phyloP scores from a whole-genome alignment of 64 coral and sea anemone species.

The Pachyseris speciosa region DNA sequence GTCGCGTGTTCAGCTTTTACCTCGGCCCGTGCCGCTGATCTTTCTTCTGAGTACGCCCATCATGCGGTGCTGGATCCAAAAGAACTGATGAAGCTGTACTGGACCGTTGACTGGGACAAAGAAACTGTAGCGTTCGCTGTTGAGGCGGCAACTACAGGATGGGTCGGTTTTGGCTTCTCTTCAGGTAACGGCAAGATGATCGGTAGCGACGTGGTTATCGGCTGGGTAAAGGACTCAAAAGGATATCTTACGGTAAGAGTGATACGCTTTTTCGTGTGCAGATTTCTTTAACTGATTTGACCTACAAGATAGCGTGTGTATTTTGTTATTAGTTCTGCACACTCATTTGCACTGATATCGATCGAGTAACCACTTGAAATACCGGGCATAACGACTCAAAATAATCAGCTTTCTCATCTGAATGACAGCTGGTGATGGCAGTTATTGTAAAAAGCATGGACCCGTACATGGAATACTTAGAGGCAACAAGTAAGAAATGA shows the following conservation, averaged over 20 bases:
- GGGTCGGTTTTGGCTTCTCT: slow-evolving; percentile 82
- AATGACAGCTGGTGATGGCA: no score
- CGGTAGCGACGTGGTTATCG: slow-evolving; percentile 72
- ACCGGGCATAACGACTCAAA: no score
- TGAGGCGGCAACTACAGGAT: slow-evolving; percentile 77
- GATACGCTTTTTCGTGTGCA: no score
- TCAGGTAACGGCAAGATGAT: slow-evolving; percentile 61
- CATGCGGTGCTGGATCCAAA: slow-evolving; percentile 52
- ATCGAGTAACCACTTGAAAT: no score
- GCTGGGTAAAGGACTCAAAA: slow-evolving; percentile 68
- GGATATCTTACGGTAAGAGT: slow-evolving; percentile 63
- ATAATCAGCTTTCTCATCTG: no score
- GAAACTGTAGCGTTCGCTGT: slow-evolving; percentile 58
- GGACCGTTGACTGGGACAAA: slow-evolving; percentile 53
- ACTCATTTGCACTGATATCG: no score
- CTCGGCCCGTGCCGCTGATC: neutral
- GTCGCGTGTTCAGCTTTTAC: neutral
- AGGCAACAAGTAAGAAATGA: no score
- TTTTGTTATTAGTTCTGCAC: no score
- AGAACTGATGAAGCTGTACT: slow-evolving; percentile 49
- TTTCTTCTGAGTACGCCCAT: slow-evolving; percentile 50
- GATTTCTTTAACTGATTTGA: no score
- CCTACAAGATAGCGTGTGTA: no score
- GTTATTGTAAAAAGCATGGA: no score
- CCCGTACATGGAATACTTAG: no score